phyloP scores from a whole-genome alignment of 2,797 vertebrate species.

The Taeniopygia guttata region DNA sequence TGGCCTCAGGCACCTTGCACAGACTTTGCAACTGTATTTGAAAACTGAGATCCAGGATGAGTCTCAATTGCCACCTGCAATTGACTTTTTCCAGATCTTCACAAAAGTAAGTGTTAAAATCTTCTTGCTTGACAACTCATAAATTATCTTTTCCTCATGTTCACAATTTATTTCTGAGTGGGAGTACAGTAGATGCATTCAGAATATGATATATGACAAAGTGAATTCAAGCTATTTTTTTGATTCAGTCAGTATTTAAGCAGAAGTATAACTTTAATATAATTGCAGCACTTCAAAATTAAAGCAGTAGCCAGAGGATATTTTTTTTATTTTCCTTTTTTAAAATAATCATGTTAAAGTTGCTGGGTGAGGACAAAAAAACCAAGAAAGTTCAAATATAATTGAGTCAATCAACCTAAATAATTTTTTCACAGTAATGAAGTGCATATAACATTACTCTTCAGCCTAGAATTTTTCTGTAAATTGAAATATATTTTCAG shows the following conservation, averaged over 20 bases:
- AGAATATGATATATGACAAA: not conserved
- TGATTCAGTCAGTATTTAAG: not conserved
- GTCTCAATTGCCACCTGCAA: slow-evolving; percentile 76
- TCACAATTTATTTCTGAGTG: slow-evolving; percentile 1
- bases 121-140: slow-evolving; percentile 18
- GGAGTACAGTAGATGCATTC: not conserved
- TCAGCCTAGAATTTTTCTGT: not conserved
- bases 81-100: slow-evolving; percentile 84
- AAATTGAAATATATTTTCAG: not conserved
- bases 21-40: slow-evolving; percentile 85
- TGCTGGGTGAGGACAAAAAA: not conserved
- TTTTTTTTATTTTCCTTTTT: not conserved
- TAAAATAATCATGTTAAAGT: not conserved
- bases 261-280: not conserved
- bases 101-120: slow-evolving; percentile 85
- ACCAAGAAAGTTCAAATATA: not conserved
- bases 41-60: slow-evolving; percentile 77
- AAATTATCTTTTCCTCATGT: slow-evolving; percentile 29
- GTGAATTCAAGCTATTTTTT: not conserved
- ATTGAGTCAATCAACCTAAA: not conserved
- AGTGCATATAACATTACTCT: not conserved
- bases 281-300: not conserved
- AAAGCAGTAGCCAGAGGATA: not conserved
- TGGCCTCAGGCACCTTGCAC: slow-evolving; percentile 83
- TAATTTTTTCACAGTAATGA: not conserved